Evolutionary conservation across 2,888 invertebrate species (phyloP), one percentile per base, ranked within the genome.

Genomic region (Hypsopygia costalis): DNA sequence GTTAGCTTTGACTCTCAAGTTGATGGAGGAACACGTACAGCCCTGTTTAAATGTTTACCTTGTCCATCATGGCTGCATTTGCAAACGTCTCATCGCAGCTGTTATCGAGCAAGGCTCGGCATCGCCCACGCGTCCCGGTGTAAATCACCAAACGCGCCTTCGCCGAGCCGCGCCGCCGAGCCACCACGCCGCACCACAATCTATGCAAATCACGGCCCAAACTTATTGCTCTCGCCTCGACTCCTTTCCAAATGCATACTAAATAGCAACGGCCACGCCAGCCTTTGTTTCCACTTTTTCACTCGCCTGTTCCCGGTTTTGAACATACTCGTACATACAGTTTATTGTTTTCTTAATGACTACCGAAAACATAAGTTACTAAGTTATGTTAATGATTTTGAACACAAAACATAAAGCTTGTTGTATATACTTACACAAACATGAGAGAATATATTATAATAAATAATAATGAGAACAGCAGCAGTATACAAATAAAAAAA

Each of bases 201-300:
- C 86, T 87, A 88, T 87, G 88, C 83, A 87, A 88, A 87, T 87
- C 78, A 75, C 72, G 59, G 62, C 75, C 76, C 77, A 76, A 81
- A 87, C 82, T 87, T 87, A 86, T 87, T 85, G 81, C 86, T 87
- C 86, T 86, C 86, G 79, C 81, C 82, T 83, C 80, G 68, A 79
- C 80, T 82, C 81, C 83, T 86, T 86, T 86, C 81, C 81, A 83
- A 86, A 85, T 83, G 86, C 82, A 87, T 86, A 87, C 82, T 87
- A 86, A 86, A 85, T 70, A 86, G 77, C 71, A 56, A 62, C 67
- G 64, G 61, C 71, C 71, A 71, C 68, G 69, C 69, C 72, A 66
- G 67, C 75, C 75, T 81, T 86, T 81, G 79, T 81, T 75, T 58
- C 58, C 62, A 68, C 63, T 80, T 80, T 80, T 81, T 79, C 70